Evolutionary conservation across 2,113 vertebrate genomes (phyloP).

Genomic region (Chascanopsetta lugubris): DNA sequence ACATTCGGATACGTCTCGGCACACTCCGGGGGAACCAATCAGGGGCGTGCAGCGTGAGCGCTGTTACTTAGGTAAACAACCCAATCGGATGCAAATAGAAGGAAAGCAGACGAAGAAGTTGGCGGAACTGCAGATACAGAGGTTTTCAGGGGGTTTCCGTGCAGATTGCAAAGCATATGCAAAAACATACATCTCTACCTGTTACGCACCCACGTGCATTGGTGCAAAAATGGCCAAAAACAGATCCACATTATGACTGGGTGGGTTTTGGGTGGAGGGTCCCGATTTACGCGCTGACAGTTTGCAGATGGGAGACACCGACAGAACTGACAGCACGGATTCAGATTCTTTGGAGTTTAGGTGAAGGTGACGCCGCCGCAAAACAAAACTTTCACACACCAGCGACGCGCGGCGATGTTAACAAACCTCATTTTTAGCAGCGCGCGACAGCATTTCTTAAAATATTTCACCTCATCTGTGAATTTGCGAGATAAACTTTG

Average conservation of each 20-base stretch:
- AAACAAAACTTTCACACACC: conserved; percentile 32
- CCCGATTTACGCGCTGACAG: conserved; percentile 52
- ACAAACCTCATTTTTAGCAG: conserved; percentile 32
- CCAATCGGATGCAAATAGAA: conserved; percentile 28
- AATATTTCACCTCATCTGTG: conserved; percentile 55
- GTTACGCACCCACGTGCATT: conserved; percentile 4
- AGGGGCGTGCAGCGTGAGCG: conserved; percentile 27
- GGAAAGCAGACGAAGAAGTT: conserved; percentile 39
- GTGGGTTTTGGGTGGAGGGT: conserved; percentile 21
- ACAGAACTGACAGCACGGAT: conserved; percentile 48
- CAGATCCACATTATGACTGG: conserved; percentile 3
- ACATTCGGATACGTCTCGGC: conserved; percentile 43
- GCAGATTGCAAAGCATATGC: conserved; percentile 17
- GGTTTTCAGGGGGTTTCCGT: not conserved
- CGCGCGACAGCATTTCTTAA: too few relatives aligned
- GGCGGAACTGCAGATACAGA: conserved; percentile 26
- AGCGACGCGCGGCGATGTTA: conserved; percentile 46
- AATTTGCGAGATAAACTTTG: conserved; percentile 68
- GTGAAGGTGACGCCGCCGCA: conserved; percentile 40
- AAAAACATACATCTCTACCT: conserved; percentile 15
- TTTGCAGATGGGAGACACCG: conserved; percentile 49
- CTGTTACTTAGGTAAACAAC: conserved; percentile 60
- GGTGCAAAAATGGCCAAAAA: conserved; percentile 7
- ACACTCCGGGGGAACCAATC: conserved; percentile 26
- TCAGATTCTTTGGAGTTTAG: conserved; percentile 46